phyloP scores from a whole-genome alignment of 2,888 invertebrate genomes.

The Noctua janthina region DNA sequence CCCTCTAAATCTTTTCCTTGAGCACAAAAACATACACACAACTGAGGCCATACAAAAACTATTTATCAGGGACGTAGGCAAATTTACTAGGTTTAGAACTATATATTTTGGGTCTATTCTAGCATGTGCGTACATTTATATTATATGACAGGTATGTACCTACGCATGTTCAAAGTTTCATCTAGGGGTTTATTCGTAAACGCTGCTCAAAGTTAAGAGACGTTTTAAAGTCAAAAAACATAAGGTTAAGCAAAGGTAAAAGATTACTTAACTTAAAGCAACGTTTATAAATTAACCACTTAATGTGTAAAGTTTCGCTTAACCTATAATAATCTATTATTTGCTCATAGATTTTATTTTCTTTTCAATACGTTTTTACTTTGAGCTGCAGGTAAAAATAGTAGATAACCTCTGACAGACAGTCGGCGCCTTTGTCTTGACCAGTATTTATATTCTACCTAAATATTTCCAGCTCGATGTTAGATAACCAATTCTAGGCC shows the following conservation, averaged over 20 bases:
- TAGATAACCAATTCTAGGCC: constrained; percentile 21
- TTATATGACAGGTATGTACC: background rate
- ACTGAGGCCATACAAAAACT: constrained; percentile 16
- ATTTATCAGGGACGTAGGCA: background rate
- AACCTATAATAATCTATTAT: background rate
- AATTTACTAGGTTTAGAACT: background rate
- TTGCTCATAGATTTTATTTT: background rate
- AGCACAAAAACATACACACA: constrained; percentile 42
- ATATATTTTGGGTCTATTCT: background rate
- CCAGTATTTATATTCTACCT: constrained; percentile 9
- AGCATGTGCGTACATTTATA: background rate
- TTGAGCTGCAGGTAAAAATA: background rate
- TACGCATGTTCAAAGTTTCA: background rate
- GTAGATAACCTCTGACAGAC: background rate
- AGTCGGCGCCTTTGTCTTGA: background rate
- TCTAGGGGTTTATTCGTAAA: background rate
- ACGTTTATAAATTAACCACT: background rate
- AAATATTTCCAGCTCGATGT: constrained; percentile 16
- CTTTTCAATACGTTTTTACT: background rate
- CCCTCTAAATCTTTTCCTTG: constrained; percentile 52
- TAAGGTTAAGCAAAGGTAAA: background rate
- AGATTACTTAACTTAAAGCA: background rate
- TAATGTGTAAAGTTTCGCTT: background rate
- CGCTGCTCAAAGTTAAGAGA: background rate
- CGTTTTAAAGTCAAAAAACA: background rate